A percentile compares a stretch with the other conserved stretches of the same genome.
These are phyloP conservation scores for Conger conger DNA, from an alignment of 2,113 vertebrate species.

Conservation along the genomic window DNA sequence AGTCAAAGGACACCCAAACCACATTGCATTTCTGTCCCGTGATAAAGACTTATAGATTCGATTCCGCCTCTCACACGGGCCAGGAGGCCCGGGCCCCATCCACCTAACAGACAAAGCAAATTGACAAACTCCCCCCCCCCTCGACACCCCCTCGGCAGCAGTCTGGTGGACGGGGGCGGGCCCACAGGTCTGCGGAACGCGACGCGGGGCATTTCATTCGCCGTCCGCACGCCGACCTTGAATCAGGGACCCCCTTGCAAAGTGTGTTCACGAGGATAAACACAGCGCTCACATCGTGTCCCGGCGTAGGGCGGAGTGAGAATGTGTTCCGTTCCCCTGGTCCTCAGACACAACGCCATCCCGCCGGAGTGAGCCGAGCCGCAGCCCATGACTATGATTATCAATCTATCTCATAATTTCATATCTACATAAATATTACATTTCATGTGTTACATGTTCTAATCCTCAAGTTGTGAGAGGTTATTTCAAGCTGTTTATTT, in stretches of 20 bases:
- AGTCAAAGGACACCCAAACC: constrained; percentile 41
- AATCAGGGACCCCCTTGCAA: not conserved
- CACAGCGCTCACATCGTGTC: not conserved
- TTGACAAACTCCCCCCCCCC: too few relatives aligned
- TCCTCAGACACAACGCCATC: not conserved
- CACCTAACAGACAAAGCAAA: constrained; percentile 49
- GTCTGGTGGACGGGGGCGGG: not conserved
- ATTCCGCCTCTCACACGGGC: constrained; percentile 38
- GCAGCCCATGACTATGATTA: constrained; percentile 41
- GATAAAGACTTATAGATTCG: constrained; percentile 53
- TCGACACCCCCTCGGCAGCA: not conserved
- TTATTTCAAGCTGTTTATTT: too few relatives aligned
- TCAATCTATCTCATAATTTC: too few relatives aligned
- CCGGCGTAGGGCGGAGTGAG: not conserved
- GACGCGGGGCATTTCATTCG: not conserved
- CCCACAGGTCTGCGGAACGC: not conserved
- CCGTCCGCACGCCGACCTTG: not conserved
- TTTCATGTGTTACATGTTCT: too few relatives aligned
- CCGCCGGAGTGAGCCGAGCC: not conserved
- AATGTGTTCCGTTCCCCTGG: not conserved
- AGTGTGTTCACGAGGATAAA: not conserved
- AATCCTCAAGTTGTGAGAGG: too few relatives aligned
- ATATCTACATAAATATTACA: too few relatives aligned
- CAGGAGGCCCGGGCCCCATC: constrained; percentile 26
- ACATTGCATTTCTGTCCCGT: constrained; percentile 49